Base-by-base conservation (phyloP, 2,888 invertebrate species). In the Pasiphila rectangulata region DNA sequence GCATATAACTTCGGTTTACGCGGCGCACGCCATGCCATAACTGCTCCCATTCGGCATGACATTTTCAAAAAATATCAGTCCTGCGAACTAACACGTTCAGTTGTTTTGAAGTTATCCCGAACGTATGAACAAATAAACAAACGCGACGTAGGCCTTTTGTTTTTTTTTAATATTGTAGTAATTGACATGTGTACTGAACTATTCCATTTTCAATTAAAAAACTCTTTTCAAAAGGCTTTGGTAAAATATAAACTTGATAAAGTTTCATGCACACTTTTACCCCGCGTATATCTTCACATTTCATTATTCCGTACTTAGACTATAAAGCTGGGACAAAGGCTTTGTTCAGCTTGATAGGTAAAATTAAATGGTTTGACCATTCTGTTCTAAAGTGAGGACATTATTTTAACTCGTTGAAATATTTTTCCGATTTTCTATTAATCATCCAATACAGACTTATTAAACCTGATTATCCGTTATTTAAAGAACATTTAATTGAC, bases 231-330 rank as follows among this genome's bases (percentile, higher is more conserved):
- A 23, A 40, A 39, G 20, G 29, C 34, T 3, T 2, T n/a, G 10
- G 29, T 13, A 16, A 25, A 9, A 36, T 41, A 41, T 41, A 32
- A 45, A 48, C 32, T 43, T 27, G 32, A 48, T 48, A 38, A 43
- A 38, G 41, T 37, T 48, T 20, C 23, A 29, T 36, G 40, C 46
- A 52, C 56, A 43, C 48, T 61, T 63, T 62, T 71, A 67, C 51
- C 49, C 56, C 35, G 40, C 61, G 54, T 61, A 61, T 57, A 63
- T 64, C 64, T 59, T 59, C 63, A 63, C 72, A 64, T 71, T 74
- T 72, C 75, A 78, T 79, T 77, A 78, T 74, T 71, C 67, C 51
- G 57, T 70, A 71, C 67, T 71, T 72, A 75, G 66, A 62, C 53
- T 56, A 59, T 64, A 67, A 75, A 71, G 63, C 64, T 53, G 57